phyloP scores from a whole-genome alignment of 1,140 invertebrate genomes.

The Ylistrum balloti region DNA sequence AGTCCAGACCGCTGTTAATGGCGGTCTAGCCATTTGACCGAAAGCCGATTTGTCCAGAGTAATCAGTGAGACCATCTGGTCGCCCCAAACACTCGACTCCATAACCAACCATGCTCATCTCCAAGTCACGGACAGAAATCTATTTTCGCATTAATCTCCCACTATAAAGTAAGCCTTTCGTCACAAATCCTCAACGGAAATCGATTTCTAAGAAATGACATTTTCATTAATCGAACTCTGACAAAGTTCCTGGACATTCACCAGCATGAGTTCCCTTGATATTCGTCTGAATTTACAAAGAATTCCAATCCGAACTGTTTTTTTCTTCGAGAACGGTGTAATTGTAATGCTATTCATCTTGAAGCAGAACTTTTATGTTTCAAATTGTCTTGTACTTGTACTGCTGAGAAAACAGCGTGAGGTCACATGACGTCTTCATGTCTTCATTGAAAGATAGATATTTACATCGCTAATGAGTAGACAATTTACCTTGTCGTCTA shows the following conservation, averaged over 20 bases:
- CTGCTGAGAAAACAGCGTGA: no score
- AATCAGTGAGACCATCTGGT: constrained; percentile 22
- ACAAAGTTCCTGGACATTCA: neutral
- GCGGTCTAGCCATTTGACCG: neutral
- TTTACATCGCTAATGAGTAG: no score
- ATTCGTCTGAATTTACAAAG: no score
- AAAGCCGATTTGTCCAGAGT: constrained; percentile 15
- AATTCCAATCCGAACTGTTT: no score
- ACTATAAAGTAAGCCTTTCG: constrained; percentile 20
- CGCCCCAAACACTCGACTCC: neutral
- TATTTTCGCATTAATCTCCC: constrained; percentile 18
- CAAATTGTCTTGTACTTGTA: no score
- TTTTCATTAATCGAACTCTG: neutral
- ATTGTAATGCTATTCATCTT: no score
- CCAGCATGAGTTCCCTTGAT: no score
- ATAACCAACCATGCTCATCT: neutral
- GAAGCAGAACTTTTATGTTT: no score
- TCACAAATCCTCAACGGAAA: neutral
- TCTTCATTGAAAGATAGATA: no score
- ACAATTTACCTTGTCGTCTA: no score
- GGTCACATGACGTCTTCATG: no score
- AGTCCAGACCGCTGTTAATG: neutral
- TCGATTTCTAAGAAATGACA: constrained; percentile 11
- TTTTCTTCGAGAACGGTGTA: no score
- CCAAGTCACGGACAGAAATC: neutral